A percentile compares a stretch with the other conserved stretches of the same genome.
phyloP scores from a whole-genome alignment of 2,888 invertebrate genomes.

The Pycnomerus fuliginosus region DNA sequence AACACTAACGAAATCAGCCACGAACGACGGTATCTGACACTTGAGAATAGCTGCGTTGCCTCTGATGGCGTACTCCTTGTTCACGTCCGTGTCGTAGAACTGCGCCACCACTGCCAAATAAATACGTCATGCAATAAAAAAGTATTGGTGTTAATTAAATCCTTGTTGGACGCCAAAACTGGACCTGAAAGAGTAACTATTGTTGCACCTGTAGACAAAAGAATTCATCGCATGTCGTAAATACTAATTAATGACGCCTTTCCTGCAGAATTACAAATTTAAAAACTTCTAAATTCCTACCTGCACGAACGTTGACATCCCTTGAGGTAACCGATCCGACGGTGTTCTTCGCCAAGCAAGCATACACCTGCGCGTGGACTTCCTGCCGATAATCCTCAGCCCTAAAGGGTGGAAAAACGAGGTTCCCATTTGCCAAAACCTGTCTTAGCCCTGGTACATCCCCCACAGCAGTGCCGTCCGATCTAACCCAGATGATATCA shows the following conservation, averaged over 20 bases:
- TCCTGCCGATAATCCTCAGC: constrained; percentile 92
- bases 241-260: too few species aligned
- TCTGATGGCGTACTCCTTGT: constrained; percentile 87
- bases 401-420: constrained; percentile 92
- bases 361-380: constrained; percentile 92
- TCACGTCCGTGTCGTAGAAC: constrained; percentile 79
- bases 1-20: constrained; percentile 87
- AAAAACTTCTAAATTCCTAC: constrained; percentile 58
- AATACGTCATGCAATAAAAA: background rate
- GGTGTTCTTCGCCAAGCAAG: constrained; percentile 85
- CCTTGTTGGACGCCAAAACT: too few species aligned
- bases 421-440: constrained; percentile 80
- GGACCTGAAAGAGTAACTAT: too few species aligned
- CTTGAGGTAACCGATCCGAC: constrained; percentile 89
- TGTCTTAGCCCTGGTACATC: constrained; percentile 74
- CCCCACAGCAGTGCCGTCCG: constrained; percentile 87
- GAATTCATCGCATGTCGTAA: too few species aligned
- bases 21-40: constrained; percentile 90
- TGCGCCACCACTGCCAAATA: constrained; percentile 69
- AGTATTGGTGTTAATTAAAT: too few species aligned
- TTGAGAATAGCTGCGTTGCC: constrained; percentile 87
- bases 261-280: background rate
- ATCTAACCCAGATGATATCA: constrained; percentile 90
- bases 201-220: too few species aligned
- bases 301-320: constrained; percentile 92